Conservation (phyloP, 2,888 invertebrate species). For the Eilema caniola region DNA sequence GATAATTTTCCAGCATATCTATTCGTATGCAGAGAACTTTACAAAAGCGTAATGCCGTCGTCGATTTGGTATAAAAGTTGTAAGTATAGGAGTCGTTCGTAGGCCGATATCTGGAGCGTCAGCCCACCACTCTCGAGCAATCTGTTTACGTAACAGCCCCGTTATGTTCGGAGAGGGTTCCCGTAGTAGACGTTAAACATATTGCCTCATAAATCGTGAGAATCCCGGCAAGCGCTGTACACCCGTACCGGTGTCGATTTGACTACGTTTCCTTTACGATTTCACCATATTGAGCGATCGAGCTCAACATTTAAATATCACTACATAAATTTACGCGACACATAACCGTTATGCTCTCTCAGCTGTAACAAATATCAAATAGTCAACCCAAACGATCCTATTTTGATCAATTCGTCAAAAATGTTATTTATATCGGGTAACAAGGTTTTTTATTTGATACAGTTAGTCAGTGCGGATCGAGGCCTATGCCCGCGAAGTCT, state of each 20-base stretch:
- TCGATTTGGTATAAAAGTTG: conserved; percentile 71
- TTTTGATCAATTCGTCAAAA: conserved; percentile 30
- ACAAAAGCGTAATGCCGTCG: conserved; percentile 62
- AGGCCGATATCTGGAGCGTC: conserved; percentile 77
- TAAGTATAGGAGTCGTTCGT: conserved; percentile 73
- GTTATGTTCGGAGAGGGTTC: conserved; percentile 85
- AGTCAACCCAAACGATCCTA: conserved; percentile 25
- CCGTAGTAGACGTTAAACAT: conserved; percentile 86
- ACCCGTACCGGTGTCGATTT: conserved; percentile 82
- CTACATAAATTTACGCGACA: conserved; percentile 48
- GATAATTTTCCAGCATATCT: conserved; percentile 53
- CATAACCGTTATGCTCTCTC: conserved; percentile 34
- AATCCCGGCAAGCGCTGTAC: conserved; percentile 82
- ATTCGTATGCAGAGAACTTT: conserved; percentile 62
- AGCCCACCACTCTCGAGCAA: conserved; percentile 82
- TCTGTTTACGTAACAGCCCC: conserved; percentile 87
- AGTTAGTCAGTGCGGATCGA: background rate
- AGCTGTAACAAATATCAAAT: conserved; percentile 37
- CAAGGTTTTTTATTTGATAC: conserved; percentile 5
- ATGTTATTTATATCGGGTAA: conserved; percentile 22
- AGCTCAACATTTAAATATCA: conserved; percentile 59
- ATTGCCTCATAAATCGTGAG: conserved; percentile 86
- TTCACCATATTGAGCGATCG: conserved; percentile 76
- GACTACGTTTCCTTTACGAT: conserved; percentile 84
- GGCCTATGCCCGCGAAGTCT: background rate